Base-by-base conservation (phyloP, 23 tunicate genomes). In the Trididemnum clinides region DNA sequence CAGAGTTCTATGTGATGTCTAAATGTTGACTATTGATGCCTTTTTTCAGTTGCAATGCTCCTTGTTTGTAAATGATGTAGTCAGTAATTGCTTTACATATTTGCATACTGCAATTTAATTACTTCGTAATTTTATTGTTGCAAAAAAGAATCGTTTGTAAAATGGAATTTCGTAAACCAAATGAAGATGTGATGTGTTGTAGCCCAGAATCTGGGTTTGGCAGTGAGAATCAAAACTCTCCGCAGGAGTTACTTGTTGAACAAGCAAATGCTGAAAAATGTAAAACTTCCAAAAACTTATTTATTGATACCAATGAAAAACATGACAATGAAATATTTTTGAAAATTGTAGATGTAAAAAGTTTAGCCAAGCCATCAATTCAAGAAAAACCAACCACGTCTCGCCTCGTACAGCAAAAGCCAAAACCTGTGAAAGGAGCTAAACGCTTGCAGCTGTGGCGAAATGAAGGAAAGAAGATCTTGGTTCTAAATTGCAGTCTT, bases 201-300 rank as follows among this genome's bases (percentile, higher is more conserved):
- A 87, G 91, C 33, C 91, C 91, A 6, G 91, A 87, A 38, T 79
- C 86, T 50, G 91, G 91, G 34, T 87, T 87, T 87, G 91, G 91
- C 1, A 87, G 91, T 80, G 91, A 87, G 51, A 80, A 66, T 66
- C 91, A 87, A 37, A 80, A 80, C 38, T 80, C 81, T 71, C 91
- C 91, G 2, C 21, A 19, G 19, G 39, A 83, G 23, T 1, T 34
- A 7, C 26, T 19, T 36, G 33, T 26, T 36, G 28, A 73, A 2
- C 7, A 19, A 2, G 28, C 31, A 19, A 37, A 73, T 22, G 57
- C 18, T 2, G 57, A 2, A 73, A 29, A 27, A 19, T 2, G 4
- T 2, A 5, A 23, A 36, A 15, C 4, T 7, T 7, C 4, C 21
- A 7, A 28, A 31, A 19, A 73, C 4, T 12, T 3, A 7, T 5